These are phyloP conservation scores for Avahi laniger DNA, from an alignment of 2,797 vertebrate species.

Conservation along the genomic window DNA sequence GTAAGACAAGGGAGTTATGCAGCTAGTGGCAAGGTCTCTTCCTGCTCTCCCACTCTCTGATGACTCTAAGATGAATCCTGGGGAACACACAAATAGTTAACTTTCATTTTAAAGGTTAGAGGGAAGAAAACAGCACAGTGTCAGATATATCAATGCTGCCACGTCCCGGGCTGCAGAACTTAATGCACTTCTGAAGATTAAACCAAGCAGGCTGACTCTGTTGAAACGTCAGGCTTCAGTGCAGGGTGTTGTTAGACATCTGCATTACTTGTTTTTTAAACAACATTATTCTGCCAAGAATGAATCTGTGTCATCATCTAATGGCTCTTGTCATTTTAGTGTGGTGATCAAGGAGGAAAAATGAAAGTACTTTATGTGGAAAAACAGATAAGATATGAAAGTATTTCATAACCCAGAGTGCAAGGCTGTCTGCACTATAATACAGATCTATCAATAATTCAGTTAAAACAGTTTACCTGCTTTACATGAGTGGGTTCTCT, in stretches of 20 bases:
- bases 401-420: constrained; percentile 57
- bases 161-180: neutral
- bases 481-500: constrained; percentile 42
- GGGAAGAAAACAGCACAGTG: neutral
- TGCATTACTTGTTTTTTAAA: constrained; percentile 64
- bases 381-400: constrained; percentile 47
- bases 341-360: constrained; percentile 45
- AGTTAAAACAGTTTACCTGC: constrained; percentile 41
- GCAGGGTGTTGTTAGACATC: neutral
- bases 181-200: constrained; percentile 11
- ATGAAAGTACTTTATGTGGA: neutral
- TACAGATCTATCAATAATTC: constrained; percentile 34
- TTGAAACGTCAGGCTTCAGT: constrained; percentile 28
- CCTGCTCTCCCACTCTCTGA: neutral
- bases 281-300: constrained; percentile 43
- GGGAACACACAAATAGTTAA: neutral
- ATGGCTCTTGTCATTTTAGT: constrained; percentile 46
- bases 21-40: neutral
- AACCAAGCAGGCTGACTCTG: neutral
- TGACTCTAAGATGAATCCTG: constrained; percentile 38
- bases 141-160: neutral
- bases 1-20: neutral
- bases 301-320: constrained; percentile 58
- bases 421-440: constrained; percentile 3
- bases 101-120: constrained; percentile 40